phyloP scores from a whole-genome alignment of 2,888 invertebrate species.

The Crioceris asparagi region DNA sequence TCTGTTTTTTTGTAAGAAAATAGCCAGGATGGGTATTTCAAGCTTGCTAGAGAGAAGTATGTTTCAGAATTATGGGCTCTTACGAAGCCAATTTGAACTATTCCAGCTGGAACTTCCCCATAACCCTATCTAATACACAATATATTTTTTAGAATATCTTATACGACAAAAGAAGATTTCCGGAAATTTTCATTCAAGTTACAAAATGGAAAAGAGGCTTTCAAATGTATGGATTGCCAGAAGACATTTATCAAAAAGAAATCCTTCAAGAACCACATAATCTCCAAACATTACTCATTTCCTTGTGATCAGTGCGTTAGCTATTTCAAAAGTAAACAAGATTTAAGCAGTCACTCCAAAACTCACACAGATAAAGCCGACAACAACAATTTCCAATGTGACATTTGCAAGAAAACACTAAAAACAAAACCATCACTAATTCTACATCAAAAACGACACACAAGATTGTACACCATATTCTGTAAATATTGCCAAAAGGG shows the following conservation, averaged over 20 bases:
- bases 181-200: conserved; percentile 9
- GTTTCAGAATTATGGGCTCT: too few relatives aligned
- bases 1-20: too few relatives aligned
- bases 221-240: conserved; percentile 42
- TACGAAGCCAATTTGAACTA: too few relatives aligned
- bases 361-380: too few relatives aligned
- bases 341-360: conserved; percentile 13
- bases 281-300: conserved; percentile 11
- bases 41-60: too few relatives aligned
- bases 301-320: conserved; percentile 14
- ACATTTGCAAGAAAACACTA: conserved; percentile 47
- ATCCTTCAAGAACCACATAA: conserved; percentile 27
- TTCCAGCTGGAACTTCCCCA: too few relatives aligned
- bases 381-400: conserved; percentile 32
- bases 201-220: conserved; percentile 39
- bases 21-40: too few relatives aligned
- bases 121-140: too few relatives aligned
- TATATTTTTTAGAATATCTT: neutral
- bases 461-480: conserved; percentile 29
- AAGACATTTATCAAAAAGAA: conserved; percentile 46
- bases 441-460: conserved; percentile 19
- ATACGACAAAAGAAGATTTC: neutral
- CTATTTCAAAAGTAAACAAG: conserved; percentile 16
- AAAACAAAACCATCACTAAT: conserved; percentile 21
- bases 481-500: conserved; percentile 23